Base-by-base conservation (phyloP, 2,888 invertebrate genomes). In the Camptogramma bilineatum region DNA sequence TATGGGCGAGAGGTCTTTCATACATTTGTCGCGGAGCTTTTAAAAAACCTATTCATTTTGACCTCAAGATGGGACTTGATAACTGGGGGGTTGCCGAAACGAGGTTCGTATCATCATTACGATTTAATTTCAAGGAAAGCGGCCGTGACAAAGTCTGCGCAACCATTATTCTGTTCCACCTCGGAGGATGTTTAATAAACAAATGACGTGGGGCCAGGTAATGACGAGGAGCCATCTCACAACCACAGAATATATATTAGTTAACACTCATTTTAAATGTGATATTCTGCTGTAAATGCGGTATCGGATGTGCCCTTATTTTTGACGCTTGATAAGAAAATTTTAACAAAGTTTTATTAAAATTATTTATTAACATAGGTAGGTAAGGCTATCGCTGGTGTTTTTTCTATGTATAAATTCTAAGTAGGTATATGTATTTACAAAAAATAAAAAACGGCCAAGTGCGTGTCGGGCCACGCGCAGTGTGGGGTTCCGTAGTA, bases 131-230 rank as follows among this genome's bases (percentile, higher is more conserved):
- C 82, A 82, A 84, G 86, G 88, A 90, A 90, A 88, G 86, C 87
- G 87, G 80, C 85, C 88, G 84, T 87, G 90, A 89, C 91, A 88
- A 90, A 89, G 89, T 90, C 91, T 86, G 82, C 83, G 80, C 75
- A 79, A 81, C 90, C 88, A 91, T 92, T 92, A 91, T 91, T 87
- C 84, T 83, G 87, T 91, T 90, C 90, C 88, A 88, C 89, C 90
- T 90, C 86, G 83, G 83, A 86, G 89, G 88, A 87, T 89, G 90
- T 89, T 91, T 91, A 88, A 90, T 91, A 91, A 91, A 91, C 91
- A 91, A 91, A 91, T 91, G 91, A 91, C 86, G 88, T 87, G 86
- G 86, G 87, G 81, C 82, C 78, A 82, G 81, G 83, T 87, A 88
- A 91, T 88, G 90, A 87, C 83, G 86, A 82, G 79, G 81, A 76